Conservation (phyloP, 2,113 vertebrate genomes). For the Brachyistius frenatus region DNA sequence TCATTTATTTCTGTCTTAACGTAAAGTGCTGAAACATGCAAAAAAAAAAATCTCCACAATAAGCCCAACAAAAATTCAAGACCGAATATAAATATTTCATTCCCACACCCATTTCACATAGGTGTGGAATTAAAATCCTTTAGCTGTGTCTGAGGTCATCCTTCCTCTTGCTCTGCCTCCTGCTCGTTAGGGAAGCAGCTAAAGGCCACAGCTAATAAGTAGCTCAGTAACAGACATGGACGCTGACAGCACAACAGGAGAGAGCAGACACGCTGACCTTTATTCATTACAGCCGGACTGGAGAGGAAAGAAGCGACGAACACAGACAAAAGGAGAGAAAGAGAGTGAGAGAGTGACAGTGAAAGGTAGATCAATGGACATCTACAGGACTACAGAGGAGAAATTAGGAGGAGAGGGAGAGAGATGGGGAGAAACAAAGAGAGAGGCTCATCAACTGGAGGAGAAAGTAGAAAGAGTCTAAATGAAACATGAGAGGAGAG, state of each 20-base stretch:
- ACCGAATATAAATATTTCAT: too few relatives aligned
- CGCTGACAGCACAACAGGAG: conserved; percentile 63
- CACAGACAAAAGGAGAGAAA: neutral
- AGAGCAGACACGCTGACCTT: conserved; percentile 68
- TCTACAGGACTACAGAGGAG: conserved; percentile 11
- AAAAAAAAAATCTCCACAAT: too few relatives aligned
- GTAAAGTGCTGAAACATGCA: too few relatives aligned
- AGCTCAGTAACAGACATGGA: conserved; percentile 49
- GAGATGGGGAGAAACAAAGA: conserved; percentile 9
- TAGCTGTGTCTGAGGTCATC: conserved; percentile 20
- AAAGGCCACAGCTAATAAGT: conserved; percentile 73
- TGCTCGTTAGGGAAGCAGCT: conserved; percentile 58
- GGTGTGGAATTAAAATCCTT: neutral
- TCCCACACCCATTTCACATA: too few relatives aligned
- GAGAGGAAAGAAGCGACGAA: conserved; percentile 23
- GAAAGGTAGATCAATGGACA: conserved; percentile 14
- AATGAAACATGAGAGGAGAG: neutral
- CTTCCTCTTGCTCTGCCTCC: conserved; percentile 23
- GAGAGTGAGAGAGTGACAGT: conserved; percentile 6
- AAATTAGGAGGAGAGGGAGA: conserved; percentile 18
- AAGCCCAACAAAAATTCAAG: too few relatives aligned
- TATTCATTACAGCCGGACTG: conserved; percentile 45
- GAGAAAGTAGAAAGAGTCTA: neutral
- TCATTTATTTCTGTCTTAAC: too few relatives aligned
- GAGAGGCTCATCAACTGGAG: neutral